Evolutionary conservation across 2,888 invertebrate genomes (phyloP).

Genomic region (Polyploca ridens): DNA sequence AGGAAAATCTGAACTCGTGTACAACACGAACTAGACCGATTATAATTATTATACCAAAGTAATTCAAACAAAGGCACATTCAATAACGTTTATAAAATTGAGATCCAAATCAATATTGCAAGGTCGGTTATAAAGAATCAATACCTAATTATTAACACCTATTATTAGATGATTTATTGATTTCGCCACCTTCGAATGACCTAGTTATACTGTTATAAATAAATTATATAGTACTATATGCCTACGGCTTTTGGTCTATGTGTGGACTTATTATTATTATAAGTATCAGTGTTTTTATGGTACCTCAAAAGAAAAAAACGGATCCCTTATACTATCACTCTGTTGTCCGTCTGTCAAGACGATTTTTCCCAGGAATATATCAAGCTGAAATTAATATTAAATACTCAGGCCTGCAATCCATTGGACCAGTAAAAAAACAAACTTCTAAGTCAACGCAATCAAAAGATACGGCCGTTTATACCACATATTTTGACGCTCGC

Average conservation of each 20-base stretch:
- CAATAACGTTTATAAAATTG: background rate
- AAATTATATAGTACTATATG: background rate
- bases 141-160: constrained; percentile 17
- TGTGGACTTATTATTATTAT: too few relatives aligned
- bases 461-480: too few relatives aligned
- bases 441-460: too few relatives aligned
- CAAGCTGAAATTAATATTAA: too few relatives aligned
- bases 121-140: constrained; percentile 1
- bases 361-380: too few relatives aligned
- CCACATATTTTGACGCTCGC: too few relatives aligned
- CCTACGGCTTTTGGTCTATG: background rate
- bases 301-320: too few relatives aligned
- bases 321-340: too few relatives aligned
- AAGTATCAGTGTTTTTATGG: too few relatives aligned
- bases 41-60: background rate
- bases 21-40: background rate
- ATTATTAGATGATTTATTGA: constrained; percentile 20
- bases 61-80: background rate
- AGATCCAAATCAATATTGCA: constrained; percentile 11
- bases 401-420: too few relatives aligned
- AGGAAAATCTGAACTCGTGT: background rate
- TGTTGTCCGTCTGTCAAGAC: too few relatives aligned
- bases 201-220: background rate
- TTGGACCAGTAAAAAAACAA: too few relatives aligned
- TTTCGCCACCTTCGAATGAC: constrained; percentile 15